Evolutionary conservation across 2,888 invertebrate genomes (phyloP).

Genomic region (Halictus ligatus): DNA sequence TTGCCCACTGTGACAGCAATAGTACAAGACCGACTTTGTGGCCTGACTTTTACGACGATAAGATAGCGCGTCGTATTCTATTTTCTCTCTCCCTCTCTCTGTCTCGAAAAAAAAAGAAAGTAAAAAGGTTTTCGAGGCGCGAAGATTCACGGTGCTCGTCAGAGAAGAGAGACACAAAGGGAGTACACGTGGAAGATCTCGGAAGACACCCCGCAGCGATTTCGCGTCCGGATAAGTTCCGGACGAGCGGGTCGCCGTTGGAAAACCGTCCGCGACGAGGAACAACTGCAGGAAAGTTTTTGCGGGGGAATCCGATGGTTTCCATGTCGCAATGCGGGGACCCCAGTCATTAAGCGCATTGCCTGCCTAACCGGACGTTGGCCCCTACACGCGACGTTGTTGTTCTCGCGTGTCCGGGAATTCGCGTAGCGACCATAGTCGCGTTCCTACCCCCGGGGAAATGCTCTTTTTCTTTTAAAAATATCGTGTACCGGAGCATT

Average conservation of each 20-base stretch:
- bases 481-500: not conserved
- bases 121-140: conserved; percentile 7
- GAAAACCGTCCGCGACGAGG: not conserved
- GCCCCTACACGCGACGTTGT: conserved; percentile 44
- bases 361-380: conserved; percentile 15
- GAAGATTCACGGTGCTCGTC: conserved; percentile 9
- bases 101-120: not conserved
- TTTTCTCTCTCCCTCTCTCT: conserved; percentile 8
- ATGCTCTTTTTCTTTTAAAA: not conserved
- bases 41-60: not conserved
- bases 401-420: conserved; percentile 39
- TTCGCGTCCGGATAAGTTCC: conserved; percentile 19
- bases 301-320: conserved; percentile 8
- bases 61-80: not conserved
- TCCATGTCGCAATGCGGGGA: conserved; percentile 65
- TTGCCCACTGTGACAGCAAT: too few species aligned
- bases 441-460: not conserved
- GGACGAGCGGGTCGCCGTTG: conserved; percentile 7
- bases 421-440: conserved; percentile 37
- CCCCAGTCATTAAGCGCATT: conserved; percentile 33
- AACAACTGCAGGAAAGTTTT: conserved; percentile 20
- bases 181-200: conserved; percentile 18
- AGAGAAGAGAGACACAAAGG: not conserved
- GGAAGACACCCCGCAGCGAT: conserved; percentile 7
- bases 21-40: not conserved